Evolutionary conservation across 2,113 vertebrate species (phyloP), one percentile per base, ranked within the genome.

Genomic region (Nesogale talazaci): DNA sequence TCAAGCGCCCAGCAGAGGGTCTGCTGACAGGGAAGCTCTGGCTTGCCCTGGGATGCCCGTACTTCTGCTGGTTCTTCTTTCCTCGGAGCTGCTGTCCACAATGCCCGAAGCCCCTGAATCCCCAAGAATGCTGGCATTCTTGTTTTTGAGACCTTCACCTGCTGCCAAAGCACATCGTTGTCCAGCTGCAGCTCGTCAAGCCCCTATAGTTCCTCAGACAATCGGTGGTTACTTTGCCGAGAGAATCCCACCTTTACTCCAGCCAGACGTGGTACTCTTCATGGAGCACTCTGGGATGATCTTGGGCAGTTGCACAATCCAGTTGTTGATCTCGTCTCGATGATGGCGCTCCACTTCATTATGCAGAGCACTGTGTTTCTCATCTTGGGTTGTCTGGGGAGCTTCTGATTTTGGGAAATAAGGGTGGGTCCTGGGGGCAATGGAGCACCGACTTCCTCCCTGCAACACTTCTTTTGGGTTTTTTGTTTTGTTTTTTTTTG

Each of bases 241-340:
- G 99, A 99, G 97, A 97, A 99, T 99, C 2, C 99, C 99, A 0
- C 99, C 99, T 97, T 99, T 99, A 95, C 99, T 99, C 98, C 99
- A 99, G 31, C 99, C 99, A 0, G 99, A 99, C 95, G 99, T 99
- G 96, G 99, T 99, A 91, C 98, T 98, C 93, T 99, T 99, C 76
- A 99, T 98, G 42, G 99, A 99, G 93, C 99, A 99, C 97, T 99
- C 99, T 0, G 99, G 99, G 97, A 99, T 99, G 93, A 99, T 98
- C 97, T 99, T 99, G 3, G 99, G 99, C 34, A 99, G 98, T 97
- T 99, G 99, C 93, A 99, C 99, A 0, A 99, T 99, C 99, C 99
- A 99, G 97, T 99, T 99, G 97, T 99, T 99, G 90, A 99, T 99
- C 96, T 99, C 99, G 97, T 99, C 99, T 78, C 99, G 94, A 87